Base-by-base conservation (phyloP, 2,797 vertebrate genomes). In the Acomys russatus region DNA sequence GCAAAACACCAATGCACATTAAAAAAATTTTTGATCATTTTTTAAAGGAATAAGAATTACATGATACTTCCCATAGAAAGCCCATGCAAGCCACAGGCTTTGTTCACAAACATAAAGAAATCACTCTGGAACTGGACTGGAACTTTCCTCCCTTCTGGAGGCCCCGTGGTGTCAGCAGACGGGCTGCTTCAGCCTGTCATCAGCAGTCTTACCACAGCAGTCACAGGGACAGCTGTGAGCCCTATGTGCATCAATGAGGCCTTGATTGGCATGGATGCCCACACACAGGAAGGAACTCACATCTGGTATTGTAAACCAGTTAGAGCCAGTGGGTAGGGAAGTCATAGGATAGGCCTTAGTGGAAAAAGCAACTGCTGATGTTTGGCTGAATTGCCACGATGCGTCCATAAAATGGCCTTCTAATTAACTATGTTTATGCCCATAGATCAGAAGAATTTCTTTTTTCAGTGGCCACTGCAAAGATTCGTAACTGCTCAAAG, bases 31-130 rank as follows among this genome's bases (percentile, higher is more conserved):
- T 68, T 68, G 17, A 68, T 44, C 44, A 44, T 3, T 44, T 44
- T 44, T 44, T 44, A 44, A 68, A 66, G 44, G 25, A 77, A 77
- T 49, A 77, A 77, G 74, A 77, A 51, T 51, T 51, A 30, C 44
- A 51, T 14, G 70, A n/a, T 35, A 14, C 71, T 88, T 88, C 63
- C 84, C 35, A 73, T 61, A 61, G 91, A 70, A 87, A 95, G 77
- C 49, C 71, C 66, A 59, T 6, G 20, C 11, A 73, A 83, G 64
- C 18, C n/a, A 74, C 35, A 64, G 56, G 33, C n/a, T 35, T 73
- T n/a, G 70, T n/a, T 73, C 18, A 20, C 70, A 38, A n/a, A 73
- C 2, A 3, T 73, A 73, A 73, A 73, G 70, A 35, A 73, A 35
- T 73, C 33, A 73, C 14, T 30, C 51, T 78, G 76, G 76, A 33